Conservation (phyloP, 2,888 invertebrate species). For the Crocallis elinguaria region DNA sequence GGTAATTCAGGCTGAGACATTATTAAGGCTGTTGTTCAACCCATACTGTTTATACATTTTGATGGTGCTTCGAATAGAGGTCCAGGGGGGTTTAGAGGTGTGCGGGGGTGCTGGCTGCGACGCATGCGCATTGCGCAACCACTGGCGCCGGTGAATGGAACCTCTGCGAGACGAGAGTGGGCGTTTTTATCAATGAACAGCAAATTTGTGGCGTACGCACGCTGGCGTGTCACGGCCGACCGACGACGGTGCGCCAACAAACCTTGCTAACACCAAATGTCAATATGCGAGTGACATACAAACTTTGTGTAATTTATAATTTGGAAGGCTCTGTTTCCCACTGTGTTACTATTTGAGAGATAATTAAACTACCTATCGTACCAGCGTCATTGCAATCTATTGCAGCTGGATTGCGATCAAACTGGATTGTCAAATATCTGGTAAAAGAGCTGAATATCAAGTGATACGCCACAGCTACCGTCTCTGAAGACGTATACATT, state of each 20-base stretch:
- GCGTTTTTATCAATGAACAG: slow-evolving; percentile 84
- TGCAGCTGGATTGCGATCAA: slow-evolving; percentile 9
- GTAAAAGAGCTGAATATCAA: background rate
- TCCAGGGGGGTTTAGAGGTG: slow-evolving; percentile 44
- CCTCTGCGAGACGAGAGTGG: slow-evolving; percentile 63
- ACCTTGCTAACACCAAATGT: slow-evolving; percentile 73
- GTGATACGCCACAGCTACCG: no score
- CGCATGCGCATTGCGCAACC: slow-evolving; percentile 75
- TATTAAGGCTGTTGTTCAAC: background rate
- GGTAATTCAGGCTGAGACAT: background rate
- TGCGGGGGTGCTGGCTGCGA: slow-evolving; percentile 48
- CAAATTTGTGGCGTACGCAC: slow-evolving; percentile 79
- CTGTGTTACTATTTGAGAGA: slow-evolving; percentile 20
- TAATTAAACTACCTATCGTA: slow-evolving; percentile 29
- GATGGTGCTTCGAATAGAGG: slow-evolving; percentile 59
- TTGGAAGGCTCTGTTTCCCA: slow-evolving; percentile 32
- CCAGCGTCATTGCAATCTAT: slow-evolving; percentile 8
- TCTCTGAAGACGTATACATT: no score
- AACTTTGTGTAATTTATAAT: slow-evolving; percentile 32
- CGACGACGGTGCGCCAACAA: slow-evolving; percentile 48
- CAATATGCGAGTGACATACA: slow-evolving; percentile 57
- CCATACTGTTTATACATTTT: slow-evolving; percentile 12
- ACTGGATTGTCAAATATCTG: background rate
- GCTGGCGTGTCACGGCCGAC: slow-evolving; percentile 74
- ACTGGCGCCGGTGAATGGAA: slow-evolving; percentile 80